Base-by-base conservation (phyloP, 2,113 vertebrate genomes). In the Bucco capensis region DNA sequence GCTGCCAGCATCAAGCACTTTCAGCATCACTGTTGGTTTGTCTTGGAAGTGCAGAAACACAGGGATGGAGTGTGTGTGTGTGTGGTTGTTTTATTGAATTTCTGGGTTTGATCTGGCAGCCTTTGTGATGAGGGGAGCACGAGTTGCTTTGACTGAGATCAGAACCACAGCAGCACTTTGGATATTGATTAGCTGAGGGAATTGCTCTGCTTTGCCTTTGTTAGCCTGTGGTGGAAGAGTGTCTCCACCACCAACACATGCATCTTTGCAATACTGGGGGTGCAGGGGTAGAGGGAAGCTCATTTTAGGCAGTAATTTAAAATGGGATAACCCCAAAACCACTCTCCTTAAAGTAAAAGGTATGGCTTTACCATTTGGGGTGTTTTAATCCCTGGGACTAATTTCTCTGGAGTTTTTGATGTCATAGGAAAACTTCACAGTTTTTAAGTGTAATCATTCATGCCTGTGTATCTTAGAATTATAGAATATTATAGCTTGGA, bases 71-170 rank as follows among this genome's bases (percentile, higher is more conserved):
- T 44, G 28, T 74, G 58, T 3, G 84, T n/a, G n/a, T n/a, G n/a
- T n/a, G n/a, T n/a, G n/a, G n/a, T n/a, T n/a, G 40, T 92, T 47
- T 66, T 37, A 27, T 66, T 92, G 88, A 93, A 64, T 65, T 78
- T 81, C 69, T 76, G 38, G 75, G 25, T 94, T 93, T 92, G 94
- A 95, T 94, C 86, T 88, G 24, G 0, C 51, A 75, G 49, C 67
- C 54, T 93, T 86, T 95, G 78, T 73, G 92, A 42, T 46, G 77
- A 90, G 79, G 53, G 47, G 31, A 82, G 27, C 0, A 0, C 0
- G 8, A 42, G 74, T 67, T 67, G 72, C 86, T 89, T 86, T 95
- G 91, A 64, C 73, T 71, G 65, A 95, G 94, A 90, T 96, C 93
- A 96, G 89, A 96, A 94, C 83, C 3, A 2, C 69, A 54, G 91